phyloP scores from a whole-genome alignment of 2,113 vertebrate species.

The Noctilio leporinus region DNA sequence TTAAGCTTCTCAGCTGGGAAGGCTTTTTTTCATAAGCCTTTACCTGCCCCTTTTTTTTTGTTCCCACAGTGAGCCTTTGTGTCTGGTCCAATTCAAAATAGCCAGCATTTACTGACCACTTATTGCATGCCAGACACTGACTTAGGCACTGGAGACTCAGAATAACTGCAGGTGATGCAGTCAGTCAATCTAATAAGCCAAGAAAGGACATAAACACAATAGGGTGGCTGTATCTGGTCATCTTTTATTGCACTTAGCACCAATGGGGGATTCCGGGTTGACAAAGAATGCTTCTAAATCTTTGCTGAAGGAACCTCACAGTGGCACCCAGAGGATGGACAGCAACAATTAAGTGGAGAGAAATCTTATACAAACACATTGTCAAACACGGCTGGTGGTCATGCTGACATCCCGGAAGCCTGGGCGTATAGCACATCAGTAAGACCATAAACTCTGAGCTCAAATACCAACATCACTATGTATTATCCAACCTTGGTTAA shows the following conservation, averaged over 20 bases:
- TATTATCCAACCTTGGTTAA: not conserved
- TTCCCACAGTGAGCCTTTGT: not conserved
- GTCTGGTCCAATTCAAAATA: not conserved
- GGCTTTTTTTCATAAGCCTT: not conserved
- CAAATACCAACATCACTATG: not conserved
- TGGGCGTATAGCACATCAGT: not conserved
- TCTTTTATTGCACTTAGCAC: not conserved
- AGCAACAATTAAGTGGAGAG: not conserved
- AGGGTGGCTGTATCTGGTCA: not conserved
- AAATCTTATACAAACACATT: not conserved
- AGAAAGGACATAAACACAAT: not conserved
- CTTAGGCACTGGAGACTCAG: not conserved
- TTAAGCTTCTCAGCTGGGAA: not conserved
- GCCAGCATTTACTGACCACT: not conserved
- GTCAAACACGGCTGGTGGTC: not conserved
- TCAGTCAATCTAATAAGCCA: not conserved
- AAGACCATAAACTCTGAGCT: not conserved
- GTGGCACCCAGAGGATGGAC: not conserved
- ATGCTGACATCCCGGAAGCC: not conserved
- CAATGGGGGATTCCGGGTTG: not conserved
- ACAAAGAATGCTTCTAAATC: conserved; percentile 1
- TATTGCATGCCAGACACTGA: not conserved
- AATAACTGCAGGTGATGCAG: not conserved
- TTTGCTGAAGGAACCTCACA: not conserved
- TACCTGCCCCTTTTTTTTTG: not conserved